Evolutionary conservation across 2,113 vertebrate genomes (phyloP).

Genomic region (Cricetomys ansorgei): DNA sequence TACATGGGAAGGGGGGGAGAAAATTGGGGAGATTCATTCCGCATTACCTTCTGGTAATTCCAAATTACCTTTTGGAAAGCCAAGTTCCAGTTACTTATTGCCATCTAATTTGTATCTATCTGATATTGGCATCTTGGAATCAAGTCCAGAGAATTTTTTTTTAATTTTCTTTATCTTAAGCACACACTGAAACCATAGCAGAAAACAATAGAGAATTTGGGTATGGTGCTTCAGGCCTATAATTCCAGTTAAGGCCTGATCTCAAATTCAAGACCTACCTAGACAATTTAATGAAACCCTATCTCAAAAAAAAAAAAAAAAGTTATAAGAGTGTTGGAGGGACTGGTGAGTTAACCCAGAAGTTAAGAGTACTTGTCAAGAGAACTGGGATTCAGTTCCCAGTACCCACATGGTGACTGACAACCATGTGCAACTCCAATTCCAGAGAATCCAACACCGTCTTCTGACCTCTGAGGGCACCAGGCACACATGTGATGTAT

Average conservation of each 20-base stretch:
- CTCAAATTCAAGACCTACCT: background rate
- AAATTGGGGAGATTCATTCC: background rate
- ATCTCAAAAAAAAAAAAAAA: background rate
- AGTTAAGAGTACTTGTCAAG: too few species aligned
- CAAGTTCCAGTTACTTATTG: background rate
- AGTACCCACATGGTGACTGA: too few species aligned
- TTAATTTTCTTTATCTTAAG: slow-evolving; percentile 32
- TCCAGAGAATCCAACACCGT: background rate
- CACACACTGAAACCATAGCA: background rate
- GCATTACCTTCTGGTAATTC: too few species aligned
- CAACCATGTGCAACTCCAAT: background rate
- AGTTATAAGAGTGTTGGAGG: background rate
- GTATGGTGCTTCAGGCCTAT: background rate
- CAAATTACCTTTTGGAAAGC: background rate
- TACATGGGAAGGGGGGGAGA: background rate
- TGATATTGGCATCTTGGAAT: slow-evolving; percentile 52
- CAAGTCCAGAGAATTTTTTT: slow-evolving; percentile 27
- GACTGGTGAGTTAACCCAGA: background rate
- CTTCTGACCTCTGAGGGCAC: background rate
- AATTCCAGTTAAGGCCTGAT: background rate
- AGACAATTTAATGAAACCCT: background rate
- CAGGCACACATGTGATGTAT: background rate
- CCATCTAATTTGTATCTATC: slow-evolving; percentile 38
- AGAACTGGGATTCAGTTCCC: background rate
- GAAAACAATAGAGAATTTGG: background rate